These are phyloP conservation scores for Megastigmus dorsalis DNA, from an alignment of 2,888 invertebrate genomes.

Conservation along the genomic window DNA sequence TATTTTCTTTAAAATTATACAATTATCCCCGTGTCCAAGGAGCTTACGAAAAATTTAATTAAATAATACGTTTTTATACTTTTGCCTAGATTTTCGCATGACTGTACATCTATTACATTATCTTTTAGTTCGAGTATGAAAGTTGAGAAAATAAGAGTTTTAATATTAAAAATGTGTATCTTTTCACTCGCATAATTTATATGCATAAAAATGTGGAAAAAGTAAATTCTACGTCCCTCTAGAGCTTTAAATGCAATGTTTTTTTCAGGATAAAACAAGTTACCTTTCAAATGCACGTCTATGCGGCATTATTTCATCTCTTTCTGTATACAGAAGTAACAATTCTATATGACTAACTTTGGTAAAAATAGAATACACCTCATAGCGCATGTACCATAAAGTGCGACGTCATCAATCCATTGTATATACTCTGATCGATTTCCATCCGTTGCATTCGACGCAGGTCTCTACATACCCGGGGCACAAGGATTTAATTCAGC, in stretches of 20 bases:
- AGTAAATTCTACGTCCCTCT: background rate
- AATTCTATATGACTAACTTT: slow-evolving; percentile 1
- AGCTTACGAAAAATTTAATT: too few relatives aligned
- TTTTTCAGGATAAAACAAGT: background rate
- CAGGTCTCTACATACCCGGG: slow-evolving; percentile 15
- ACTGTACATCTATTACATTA: too few relatives aligned
- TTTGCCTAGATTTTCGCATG: too few relatives aligned
- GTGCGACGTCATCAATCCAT: slow-evolving; percentile 16
- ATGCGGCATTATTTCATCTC: too few relatives aligned
- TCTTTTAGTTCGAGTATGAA: too few relatives aligned
- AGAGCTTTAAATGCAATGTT: background rate
- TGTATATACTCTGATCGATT: slow-evolving; percentile 13
- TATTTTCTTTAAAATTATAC: background rate
- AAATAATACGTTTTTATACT: too few relatives aligned
- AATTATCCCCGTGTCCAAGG: too few relatives aligned
- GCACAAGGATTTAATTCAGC: background rate
- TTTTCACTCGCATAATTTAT: background rate
- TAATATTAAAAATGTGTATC: background rate
- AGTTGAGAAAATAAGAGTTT: too few relatives aligned
- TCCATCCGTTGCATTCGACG: slow-evolving; percentile 16
- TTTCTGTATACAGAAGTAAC: too few relatives aligned
- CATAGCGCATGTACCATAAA: background rate
- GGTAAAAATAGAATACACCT: slow-evolving; percentile 28
- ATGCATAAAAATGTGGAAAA: background rate
- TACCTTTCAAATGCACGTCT: background rate